Evolutionary conservation across 2,797 vertebrate species (phyloP).

Genomic region (Remorina albescens): DNA sequence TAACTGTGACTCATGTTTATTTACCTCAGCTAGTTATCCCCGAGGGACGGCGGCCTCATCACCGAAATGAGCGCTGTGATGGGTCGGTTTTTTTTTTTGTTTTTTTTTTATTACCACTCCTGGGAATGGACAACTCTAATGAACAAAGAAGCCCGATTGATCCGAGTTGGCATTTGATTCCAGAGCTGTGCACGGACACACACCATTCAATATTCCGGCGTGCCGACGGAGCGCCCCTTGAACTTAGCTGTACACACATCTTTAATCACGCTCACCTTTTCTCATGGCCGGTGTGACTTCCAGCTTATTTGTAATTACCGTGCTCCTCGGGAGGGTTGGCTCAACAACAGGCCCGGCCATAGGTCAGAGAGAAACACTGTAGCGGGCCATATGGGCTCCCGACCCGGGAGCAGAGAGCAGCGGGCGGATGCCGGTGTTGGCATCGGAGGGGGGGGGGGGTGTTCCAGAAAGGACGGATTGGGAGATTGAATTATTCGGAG

Average conservation of each 20-base stretch:
- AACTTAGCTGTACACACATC: slow-evolving; percentile 66
- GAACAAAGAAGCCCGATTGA: slow-evolving; percentile 73
- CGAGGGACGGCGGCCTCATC: slow-evolving; percentile 54
- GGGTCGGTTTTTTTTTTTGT: too few species aligned
- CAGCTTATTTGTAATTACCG: slow-evolving; percentile 76
- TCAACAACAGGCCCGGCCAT: slow-evolving; percentile 69
- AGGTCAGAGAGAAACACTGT: slow-evolving; percentile 66
- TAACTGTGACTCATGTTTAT: slow-evolving; percentile 70
- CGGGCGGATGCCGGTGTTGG: slow-evolving; percentile 47
- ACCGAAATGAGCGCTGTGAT: slow-evolving; percentile 53
- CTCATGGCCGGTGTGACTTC: slow-evolving; percentile 62
- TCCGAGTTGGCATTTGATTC: slow-evolving; percentile 66
- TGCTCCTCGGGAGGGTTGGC: slow-evolving; percentile 65
- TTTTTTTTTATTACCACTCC: slow-evolving; percentile 55
- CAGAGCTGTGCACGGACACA: slow-evolving; percentile 17
- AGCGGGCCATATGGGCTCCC: slow-evolving; percentile 68
- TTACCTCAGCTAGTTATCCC: slow-evolving; percentile 59
- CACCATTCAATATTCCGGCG: slow-evolving; percentile 37
- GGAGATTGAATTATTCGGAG: slow-evolving; percentile 71
- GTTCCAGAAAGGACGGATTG: slow-evolving; percentile 40
- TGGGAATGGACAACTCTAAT: slow-evolving; percentile 57
- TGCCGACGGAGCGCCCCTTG: slow-evolving; percentile 54
- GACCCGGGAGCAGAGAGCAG: slow-evolving; percentile 50
- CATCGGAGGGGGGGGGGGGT: too few species aligned
- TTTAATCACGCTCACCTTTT: slow-evolving; percentile 73